Conservation (phyloP, 2,113 vertebrate genomes). For the Melierax canorus region DNA sequence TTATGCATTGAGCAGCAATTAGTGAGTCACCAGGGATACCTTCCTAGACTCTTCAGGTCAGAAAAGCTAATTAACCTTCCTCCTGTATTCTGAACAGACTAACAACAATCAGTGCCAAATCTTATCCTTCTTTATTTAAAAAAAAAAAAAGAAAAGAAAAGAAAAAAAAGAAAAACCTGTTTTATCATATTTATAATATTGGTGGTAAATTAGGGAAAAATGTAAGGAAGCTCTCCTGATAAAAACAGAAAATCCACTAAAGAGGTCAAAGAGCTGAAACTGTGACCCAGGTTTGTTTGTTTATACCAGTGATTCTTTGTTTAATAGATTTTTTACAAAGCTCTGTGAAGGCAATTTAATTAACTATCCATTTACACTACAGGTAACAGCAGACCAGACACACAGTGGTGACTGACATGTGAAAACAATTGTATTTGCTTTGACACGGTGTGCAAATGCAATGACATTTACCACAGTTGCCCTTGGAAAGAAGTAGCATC, state of each 20-base stretch:
- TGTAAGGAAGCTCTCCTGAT: background rate
- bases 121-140: background rate
- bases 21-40: slow-evolving; percentile 69
- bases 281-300: background rate
- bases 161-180: background rate
- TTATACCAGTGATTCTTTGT: slow-evolving; percentile 15
- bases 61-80: slow-evolving; percentile 79
- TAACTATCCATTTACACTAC: background rate
- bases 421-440: background rate
- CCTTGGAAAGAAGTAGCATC: background rate
- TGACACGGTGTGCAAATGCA: background rate
- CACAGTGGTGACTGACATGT: background rate
- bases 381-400: background rate
- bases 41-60: slow-evolving; percentile 68
- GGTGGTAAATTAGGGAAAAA: background rate
- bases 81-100: slow-evolving; percentile 61
- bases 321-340: slow-evolving; percentile 38
- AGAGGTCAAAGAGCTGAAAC: background rate
- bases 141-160: background rate
- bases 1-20: slow-evolving; percentile 72
- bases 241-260: background rate
- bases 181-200: background rate
- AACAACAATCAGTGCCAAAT: slow-evolving; percentile 24
- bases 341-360: slow-evolving; percentile 3
- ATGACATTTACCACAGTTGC: background rate